Conservation (phyloP, 2,113 vertebrate genomes). For the Nipponia nippon region DNA sequence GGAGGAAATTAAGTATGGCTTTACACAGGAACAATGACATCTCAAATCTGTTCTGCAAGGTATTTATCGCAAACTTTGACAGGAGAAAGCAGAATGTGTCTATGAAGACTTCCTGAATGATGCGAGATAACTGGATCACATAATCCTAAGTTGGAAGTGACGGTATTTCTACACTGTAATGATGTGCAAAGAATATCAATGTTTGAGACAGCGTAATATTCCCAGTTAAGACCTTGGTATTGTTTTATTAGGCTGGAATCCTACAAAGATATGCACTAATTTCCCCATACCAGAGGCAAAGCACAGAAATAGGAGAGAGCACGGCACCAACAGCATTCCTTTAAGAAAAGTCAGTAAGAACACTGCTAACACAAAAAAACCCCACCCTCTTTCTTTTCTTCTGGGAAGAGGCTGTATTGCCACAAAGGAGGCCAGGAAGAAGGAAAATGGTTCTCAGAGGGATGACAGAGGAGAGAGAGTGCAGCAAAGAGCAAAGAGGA, state of each 20-base stretch:
- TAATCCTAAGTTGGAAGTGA: neutral
- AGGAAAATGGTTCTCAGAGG: neutral
- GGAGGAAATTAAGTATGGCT: neutral
- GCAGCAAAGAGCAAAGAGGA: neutral
- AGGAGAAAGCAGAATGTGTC: neutral
- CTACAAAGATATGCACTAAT: neutral
- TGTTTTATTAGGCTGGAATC: neutral
- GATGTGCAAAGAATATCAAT: neutral
- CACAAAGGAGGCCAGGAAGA: neutral
- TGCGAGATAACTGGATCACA: neutral
- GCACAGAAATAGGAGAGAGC: neutral
- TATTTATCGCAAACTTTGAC: neutral
- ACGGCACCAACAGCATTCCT: neutral
- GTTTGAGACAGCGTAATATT: neutral
- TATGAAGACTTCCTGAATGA: neutral
- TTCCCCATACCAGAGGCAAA: neutral
- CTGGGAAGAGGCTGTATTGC: neutral
- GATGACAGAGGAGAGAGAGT: neutral
- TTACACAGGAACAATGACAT: neutral
- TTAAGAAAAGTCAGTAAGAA: neutral
- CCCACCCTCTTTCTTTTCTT: neutral
- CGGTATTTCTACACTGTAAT: neutral
- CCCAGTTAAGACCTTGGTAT: neutral
- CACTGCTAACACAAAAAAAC: fast-evolving
- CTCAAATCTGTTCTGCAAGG: neutral